Evolutionary conservation across 1,140 invertebrate species (phyloP).

Genomic region (Drosophila oshimai): DNA sequence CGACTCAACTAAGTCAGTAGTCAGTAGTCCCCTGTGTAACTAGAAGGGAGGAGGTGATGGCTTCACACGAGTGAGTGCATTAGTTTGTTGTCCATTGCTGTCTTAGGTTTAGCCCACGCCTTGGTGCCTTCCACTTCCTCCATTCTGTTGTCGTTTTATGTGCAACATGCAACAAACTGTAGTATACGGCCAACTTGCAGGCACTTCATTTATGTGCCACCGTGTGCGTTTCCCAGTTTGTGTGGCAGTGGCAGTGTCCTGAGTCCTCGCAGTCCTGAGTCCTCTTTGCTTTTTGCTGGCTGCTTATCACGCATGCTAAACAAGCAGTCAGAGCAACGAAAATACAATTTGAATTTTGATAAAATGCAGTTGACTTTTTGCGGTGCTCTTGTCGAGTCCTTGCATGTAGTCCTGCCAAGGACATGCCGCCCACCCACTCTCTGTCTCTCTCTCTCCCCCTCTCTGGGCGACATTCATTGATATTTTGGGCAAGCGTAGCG

Average conservation of each 20-base stretch:
- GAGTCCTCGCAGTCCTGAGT: too few relatives aligned
- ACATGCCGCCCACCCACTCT: conserved; percentile 7
- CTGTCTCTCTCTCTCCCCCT: conserved; percentile 1
- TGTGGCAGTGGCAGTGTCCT: conserved; percentile 7
- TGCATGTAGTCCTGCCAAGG: background rate
- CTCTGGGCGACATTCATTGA: conserved; percentile 67
- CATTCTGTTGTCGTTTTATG: conserved; percentile 30
- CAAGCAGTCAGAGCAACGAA: conserved; percentile 58
- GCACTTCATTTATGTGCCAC: conserved; percentile 41
- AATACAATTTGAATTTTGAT: conserved; percentile 80
- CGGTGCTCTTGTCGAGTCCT: conserved; percentile 4
- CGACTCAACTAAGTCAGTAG: conserved; percentile 2
- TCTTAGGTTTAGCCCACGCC: background rate
- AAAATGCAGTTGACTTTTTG: conserved; percentile 73
- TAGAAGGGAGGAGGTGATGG: conserved; percentile 8
- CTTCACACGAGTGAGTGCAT: conserved; percentile 18
- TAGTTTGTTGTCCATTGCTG: conserved; percentile 26
- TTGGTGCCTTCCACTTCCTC: background rate
- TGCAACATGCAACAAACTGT: conserved; percentile 55
- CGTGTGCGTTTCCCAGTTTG: conserved; percentile 23
- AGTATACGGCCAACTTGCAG: conserved; percentile 26
- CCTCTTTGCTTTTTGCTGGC: conserved; percentile 53
- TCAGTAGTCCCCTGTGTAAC: background rate
- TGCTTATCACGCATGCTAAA: conserved; percentile 77
- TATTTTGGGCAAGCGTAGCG: conserved; percentile 76